A percentile compares a stretch with the other conserved stretches of the same genome.
These are phyloP conservation scores for Parapristionchus giblindavisi DNA, from an alignment of 2,888 invertebrate genomes.

Conservation along the genomic window DNA sequence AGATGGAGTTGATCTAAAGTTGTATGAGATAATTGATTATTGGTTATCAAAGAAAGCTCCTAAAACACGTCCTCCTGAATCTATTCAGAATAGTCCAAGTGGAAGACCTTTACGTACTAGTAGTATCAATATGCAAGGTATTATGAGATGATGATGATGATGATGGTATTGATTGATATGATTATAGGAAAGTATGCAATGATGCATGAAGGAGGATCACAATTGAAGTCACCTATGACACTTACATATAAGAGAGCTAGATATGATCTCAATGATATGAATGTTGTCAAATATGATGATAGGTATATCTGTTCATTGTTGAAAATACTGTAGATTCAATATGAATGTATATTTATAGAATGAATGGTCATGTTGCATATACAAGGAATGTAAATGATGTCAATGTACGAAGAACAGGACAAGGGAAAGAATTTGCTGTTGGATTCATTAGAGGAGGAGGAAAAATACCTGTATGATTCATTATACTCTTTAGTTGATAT, in stretches of 20 bases:
- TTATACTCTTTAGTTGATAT: not conserved
- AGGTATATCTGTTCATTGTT: not conserved
- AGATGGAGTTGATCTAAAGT: constrained; percentile 63
- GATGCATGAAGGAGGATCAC: constrained; percentile 9
- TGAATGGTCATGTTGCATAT: not conserved
- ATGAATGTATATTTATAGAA: not conserved
- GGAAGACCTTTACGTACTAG: not conserved
- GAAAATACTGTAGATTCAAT: not conserved
- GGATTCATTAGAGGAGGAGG: constrained; percentile 37
- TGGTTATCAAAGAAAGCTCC: not conserved
- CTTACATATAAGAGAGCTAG: not conserved
- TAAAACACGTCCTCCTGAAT: not conserved
- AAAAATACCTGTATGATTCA: not conserved
- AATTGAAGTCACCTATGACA: not conserved
- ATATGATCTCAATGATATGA: not conserved
- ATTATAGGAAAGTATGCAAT: not conserved
- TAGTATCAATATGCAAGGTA: constrained; percentile 5
- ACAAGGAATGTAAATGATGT: constrained; percentile 1
- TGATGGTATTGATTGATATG: no score
- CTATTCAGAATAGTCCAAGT: not conserved
- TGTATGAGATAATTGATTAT: constrained; percentile 57
- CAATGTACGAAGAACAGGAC: constrained; percentile 29
- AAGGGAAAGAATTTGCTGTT: constrained; percentile 26
- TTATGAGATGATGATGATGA: no score
- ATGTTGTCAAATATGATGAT: constrained; percentile 18